A percentile compares a stretch with the other conserved stretches of the same genome.
These are phyloP conservation scores for Folsomia candida DNA, from an alignment of 2,888 invertebrate species.

Conservation along the genomic window DNA sequence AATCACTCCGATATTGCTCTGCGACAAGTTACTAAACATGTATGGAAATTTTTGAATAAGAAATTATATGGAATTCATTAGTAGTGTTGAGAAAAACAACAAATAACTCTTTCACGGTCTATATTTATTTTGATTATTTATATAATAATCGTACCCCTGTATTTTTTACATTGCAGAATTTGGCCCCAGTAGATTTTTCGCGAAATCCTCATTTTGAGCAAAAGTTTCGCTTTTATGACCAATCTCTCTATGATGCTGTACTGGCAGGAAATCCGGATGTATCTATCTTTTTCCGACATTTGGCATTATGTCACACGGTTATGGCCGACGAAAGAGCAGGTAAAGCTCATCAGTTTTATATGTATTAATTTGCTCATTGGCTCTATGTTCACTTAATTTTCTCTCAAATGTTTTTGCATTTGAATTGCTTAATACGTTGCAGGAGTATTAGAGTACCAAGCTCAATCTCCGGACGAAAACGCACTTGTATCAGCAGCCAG, in stretches of 20 bases:
- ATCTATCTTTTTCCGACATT: constrained; percentile 82
- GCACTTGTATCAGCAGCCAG: constrained; percentile 96
- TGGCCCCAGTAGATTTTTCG: constrained; percentile 87
- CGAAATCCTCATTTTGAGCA: constrained; percentile 87
- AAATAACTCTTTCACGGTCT: too few species aligned
- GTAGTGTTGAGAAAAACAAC: constrained; percentile 10
- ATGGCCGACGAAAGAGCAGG: constrained; percentile 92
- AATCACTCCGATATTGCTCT: constrained; percentile 20
- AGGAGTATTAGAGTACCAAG: constrained; percentile 75
- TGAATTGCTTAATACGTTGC: constrained; percentile 6
- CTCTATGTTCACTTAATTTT: neutral
- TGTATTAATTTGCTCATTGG: neutral
- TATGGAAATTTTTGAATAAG: too few species aligned
- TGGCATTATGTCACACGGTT: constrained; percentile 97
- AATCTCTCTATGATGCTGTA: constrained; percentile 77
- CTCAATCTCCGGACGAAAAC: constrained; percentile 97
- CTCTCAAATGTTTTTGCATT: neutral
- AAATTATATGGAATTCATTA: too few species aligned
- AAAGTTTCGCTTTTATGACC: constrained; percentile 92
- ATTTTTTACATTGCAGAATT: constrained; percentile 69
- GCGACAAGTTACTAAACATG: constrained; percentile 12
- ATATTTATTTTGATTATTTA: too few species aligned
- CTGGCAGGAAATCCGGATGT: constrained; percentile 69
- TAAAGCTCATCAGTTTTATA: constrained; percentile 31
- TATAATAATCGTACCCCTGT: too few species aligned